Conservation (phyloP, 2,113 vertebrate genomes). For the Phoenicopterus ruber region DNA sequence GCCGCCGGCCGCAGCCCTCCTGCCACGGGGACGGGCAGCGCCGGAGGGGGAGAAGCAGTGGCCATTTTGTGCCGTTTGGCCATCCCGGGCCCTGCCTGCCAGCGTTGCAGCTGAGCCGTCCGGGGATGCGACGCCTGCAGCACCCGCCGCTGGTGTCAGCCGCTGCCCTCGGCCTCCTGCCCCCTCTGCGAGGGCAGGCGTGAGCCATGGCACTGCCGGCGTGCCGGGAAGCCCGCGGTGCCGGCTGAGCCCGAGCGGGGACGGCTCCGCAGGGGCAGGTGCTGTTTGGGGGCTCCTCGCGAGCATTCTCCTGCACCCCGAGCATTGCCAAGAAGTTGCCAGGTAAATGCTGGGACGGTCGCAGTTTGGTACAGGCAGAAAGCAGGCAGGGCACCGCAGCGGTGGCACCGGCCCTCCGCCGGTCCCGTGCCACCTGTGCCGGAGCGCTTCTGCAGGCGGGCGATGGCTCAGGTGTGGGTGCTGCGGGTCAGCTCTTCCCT, state of each 20-base stretch:
- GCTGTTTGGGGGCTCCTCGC: not conserved
- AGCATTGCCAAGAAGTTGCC: not conserved
- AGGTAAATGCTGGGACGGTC: not conserved
- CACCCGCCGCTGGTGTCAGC: not conserved
- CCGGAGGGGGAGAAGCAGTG: not conserved
- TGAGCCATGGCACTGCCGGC: accelerated
- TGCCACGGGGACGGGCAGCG: not conserved
- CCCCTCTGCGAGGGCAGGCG: not conserved
- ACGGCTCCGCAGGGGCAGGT: too few species aligned
- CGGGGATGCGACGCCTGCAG: not conserved
- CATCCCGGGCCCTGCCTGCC: not conserved
- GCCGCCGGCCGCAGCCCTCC: too few species aligned
- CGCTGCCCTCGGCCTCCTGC: not conserved
- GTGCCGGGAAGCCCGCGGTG: accelerated
- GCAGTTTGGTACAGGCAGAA: not conserved
- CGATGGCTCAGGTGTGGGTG: not conserved
- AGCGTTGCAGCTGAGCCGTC: accelerated
- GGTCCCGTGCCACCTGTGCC: too few species aligned
- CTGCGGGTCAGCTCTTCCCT: not conserved
- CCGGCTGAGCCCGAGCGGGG: accelerated
- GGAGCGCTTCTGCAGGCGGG: not conserved
- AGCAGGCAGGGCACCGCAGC: not conserved
- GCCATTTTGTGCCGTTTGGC: not conserved
- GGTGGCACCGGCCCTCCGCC: not conserved
- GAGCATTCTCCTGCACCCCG: not conserved